These are phyloP conservation scores for Sebastes diaconus DNA, from an alignment of 2,797 vertebrate genomes.

Conservation along the genomic window DNA sequence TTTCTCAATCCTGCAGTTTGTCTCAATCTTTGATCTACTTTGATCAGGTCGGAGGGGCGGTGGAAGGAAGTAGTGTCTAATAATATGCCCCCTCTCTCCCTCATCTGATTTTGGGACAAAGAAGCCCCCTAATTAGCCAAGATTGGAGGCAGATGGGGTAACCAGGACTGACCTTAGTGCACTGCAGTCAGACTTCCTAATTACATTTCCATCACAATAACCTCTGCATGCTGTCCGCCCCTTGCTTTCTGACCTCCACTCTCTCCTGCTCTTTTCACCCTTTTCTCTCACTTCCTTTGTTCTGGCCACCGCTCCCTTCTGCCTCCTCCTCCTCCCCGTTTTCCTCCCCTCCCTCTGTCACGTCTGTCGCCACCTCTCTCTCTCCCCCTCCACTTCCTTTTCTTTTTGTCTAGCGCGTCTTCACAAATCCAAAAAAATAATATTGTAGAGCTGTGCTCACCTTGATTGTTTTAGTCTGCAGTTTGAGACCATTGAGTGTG, in stretches of 20 bases:
- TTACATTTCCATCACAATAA: constrained; percentile 91
- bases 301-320: constrained; percentile 71
- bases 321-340: constrained; percentile 54
- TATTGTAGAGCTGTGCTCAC: constrained; percentile 72
- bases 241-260: constrained; percentile 83
- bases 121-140: constrained; percentile 83
- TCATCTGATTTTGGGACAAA: constrained; percentile 85
- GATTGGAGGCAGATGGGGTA: constrained; percentile 87
- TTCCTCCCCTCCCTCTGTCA: constrained; percentile 78
- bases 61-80: constrained; percentile 70
- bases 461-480: constrained; percentile 99
- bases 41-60: constrained; percentile 60
- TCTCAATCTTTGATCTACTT: constrained; percentile 73
- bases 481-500: constrained; percentile 96
- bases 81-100: constrained; percentile 69
- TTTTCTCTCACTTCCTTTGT: constrained; percentile 74
- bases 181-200: constrained; percentile 80
- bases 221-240: constrained; percentile 78
- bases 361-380: constrained; percentile 64
- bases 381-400: constrained; percentile 51
- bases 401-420: constrained; percentile 40
- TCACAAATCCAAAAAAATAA: constrained; percentile 18
- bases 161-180: constrained; percentile 81
- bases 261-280: constrained; percentile 72
- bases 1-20: constrained; percentile 63